Percentiles rank a stretch among this genome's conserved stretches.
phyloP scores from a whole-genome alignment of 1,140 invertebrate genomes.

The Platyura marginata region DNA sequence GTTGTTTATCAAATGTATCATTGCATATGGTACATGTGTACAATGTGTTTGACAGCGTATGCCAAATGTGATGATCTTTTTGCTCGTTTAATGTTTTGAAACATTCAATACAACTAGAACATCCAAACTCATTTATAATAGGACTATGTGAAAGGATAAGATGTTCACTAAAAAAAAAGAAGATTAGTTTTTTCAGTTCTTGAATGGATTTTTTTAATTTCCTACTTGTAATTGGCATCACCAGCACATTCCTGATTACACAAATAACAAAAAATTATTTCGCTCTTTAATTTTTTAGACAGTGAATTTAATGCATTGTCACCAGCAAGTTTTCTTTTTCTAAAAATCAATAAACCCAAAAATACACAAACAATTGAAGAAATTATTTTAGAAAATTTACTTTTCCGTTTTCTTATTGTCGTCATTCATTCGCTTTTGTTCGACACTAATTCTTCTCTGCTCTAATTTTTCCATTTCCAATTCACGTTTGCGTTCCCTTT shows the following conservation, averaged over 20 bases:
- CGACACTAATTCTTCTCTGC: not conserved
- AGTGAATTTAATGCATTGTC: no score
- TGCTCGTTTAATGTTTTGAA: constrained; percentile 15
- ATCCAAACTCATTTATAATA: constrained; percentile 13
- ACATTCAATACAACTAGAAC: constrained; percentile 17
- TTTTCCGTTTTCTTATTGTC: not conserved
- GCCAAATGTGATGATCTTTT: constrained; percentile 20
- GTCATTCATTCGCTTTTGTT: not conserved
- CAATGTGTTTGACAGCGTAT: constrained; percentile 20
- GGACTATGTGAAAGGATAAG: constrained; percentile 11
- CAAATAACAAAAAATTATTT: no score
- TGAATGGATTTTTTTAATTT: not conserved
- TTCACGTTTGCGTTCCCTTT: constrained; percentile 1
- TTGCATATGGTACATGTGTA: constrained; percentile 11
- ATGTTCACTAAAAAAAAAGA: constrained; percentile 10
- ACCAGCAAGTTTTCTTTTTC: no score
- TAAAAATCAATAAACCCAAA: no score
- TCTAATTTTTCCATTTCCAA: not conserved
- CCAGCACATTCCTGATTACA: no score
- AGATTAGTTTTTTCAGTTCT: not conserved
- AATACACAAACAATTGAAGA: no score
- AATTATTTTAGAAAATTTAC: not conserved
- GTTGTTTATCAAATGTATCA: not conserved
- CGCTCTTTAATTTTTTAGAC: no score
- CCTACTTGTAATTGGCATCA: not conserved